Percentiles rank a stretch among this genome's conserved stretches.
These are phyloP conservation scores for Pseudopipra pipra DNA, from an alignment of 2,113 vertebrate genomes.

Conservation along the genomic window DNA sequence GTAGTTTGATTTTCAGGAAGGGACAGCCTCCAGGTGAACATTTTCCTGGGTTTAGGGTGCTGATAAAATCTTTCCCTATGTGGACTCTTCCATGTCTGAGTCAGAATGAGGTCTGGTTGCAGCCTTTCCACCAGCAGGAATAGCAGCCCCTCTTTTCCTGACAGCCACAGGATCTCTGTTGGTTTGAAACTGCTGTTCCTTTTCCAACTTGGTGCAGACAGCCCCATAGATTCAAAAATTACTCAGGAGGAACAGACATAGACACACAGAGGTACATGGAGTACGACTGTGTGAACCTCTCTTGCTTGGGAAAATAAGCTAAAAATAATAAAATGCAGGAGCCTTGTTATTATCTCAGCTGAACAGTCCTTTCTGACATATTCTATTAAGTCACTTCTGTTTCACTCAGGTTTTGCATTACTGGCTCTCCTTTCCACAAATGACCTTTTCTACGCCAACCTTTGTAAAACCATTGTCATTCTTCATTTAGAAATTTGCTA, in stretches of 20 bases:
- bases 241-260: neutral
- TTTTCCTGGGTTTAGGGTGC: neutral
- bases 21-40: neutral
- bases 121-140: neutral
- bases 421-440: neutral
- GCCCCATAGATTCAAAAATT: neutral
- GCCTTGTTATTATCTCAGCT: neutral
- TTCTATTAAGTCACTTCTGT: constrained; percentile 9
- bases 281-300: neutral
- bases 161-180: neutral
- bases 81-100: neutral
- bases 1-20: neutral
- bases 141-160: neutral
- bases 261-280: neutral
- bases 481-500: constrained; percentile 47
- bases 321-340: neutral
- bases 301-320: neutral
- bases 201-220: neutral
- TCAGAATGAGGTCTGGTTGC: neutral
- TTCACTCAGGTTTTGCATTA: constrained; percentile 24
- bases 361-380: neutral
- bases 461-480: constrained; percentile 38
- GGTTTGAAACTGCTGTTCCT: neutral
- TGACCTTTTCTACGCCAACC: constrained; percentile 41
- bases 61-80: neutral